phyloP scores from a whole-genome alignment of 1,140 invertebrate genomes.

The Helicoverpa zea region DNA sequence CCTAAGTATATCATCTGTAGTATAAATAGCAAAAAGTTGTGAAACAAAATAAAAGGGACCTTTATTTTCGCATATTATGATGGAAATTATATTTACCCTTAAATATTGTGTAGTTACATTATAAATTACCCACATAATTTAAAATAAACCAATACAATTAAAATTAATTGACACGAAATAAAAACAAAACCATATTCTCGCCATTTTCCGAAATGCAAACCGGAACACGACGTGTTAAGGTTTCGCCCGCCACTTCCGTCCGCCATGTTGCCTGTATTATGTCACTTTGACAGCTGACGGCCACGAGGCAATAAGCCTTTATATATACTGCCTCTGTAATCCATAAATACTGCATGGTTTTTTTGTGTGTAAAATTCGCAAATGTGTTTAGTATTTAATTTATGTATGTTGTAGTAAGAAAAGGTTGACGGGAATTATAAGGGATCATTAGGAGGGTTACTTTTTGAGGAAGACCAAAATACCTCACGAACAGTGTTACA shows the following conservation, averaged over 20 bases:
- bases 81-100: too few relatives aligned
- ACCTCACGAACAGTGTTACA: too few relatives aligned
- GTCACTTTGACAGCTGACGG: conserved; percentile 19
- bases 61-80: too few relatives aligned
- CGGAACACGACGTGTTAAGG: conserved; percentile 15
- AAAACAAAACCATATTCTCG: background rate
- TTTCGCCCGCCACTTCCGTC: conserved; percentile 24
- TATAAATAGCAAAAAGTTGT: too few relatives aligned
- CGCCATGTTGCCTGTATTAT: conserved; percentile 15
- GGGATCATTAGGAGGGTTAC: too few relatives aligned
- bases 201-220: conserved; percentile 15
- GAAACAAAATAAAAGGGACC: too few relatives aligned
- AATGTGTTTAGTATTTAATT: background rate
- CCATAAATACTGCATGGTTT: background rate
- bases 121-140: too few relatives aligned
- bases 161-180: background rate
- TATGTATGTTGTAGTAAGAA: too few relatives aligned
- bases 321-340: background rate
- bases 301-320: conserved; percentile 11
- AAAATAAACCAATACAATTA: background rate
- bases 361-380: background rate
- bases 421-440: too few relatives aligned
- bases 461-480: too few relatives aligned
- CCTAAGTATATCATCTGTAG: too few relatives aligned
- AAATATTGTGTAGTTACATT: too few relatives aligned